Conservation (phyloP, 2,797 vertebrate species). For the Xenentodon cancila region DNA sequence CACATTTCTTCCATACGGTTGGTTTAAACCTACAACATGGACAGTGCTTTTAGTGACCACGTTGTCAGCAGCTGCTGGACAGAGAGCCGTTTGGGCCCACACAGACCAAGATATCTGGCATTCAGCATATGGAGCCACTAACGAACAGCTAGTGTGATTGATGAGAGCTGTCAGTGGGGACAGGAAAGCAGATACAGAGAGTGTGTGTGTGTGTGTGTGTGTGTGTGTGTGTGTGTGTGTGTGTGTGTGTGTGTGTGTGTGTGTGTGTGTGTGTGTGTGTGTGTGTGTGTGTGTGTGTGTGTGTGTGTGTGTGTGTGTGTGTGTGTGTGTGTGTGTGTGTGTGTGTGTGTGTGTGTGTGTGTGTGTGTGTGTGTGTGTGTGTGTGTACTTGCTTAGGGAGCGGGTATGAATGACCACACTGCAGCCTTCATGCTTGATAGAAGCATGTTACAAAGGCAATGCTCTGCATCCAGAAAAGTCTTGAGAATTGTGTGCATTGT, state of each 20-base stretch:
- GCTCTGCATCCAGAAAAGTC: slow-evolving; percentile 23
- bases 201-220: slow-evolving; percentile 27
- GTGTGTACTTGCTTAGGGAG: slow-evolving; percentile 24
- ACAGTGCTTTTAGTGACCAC: slow-evolving; percentile 51
- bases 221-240: slow-evolving; percentile 10
- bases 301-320: slow-evolving; percentile 4
- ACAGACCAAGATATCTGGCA: slow-evolving; percentile 45
- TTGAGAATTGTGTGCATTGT: slow-evolving; percentile 44
- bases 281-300: slow-evolving; percentile 26
- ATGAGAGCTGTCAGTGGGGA: slow-evolving; percentile 76
- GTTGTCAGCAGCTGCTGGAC: slow-evolving; percentile 69
- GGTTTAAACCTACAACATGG: slow-evolving; percentile 34
- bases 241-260: slow-evolving; percentile 33
- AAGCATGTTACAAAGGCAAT: slow-evolving; percentile 7
- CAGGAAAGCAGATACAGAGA: slow-evolving; percentile 29
- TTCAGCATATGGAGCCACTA: slow-evolving; percentile 80
- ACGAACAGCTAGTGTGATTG: slow-evolving; percentile 79
- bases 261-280: slow-evolving; percentile 11
- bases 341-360: slow-evolving; percentile 20
- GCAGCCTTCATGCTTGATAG: slow-evolving; percentile 21
- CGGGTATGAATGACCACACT: slow-evolving; percentile 34
- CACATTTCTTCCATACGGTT: slow-evolving; percentile 34
- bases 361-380: slow-evolving; percentile 1
- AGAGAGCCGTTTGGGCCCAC: slow-evolving; percentile 41
- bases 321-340: slow-evolving; percentile 17